Percentiles rank a stretch among this genome's conserved stretches.
Conservation (phyloP, 2,888 invertebrate genomes). For the Synanthedon vespiformis region DNA sequence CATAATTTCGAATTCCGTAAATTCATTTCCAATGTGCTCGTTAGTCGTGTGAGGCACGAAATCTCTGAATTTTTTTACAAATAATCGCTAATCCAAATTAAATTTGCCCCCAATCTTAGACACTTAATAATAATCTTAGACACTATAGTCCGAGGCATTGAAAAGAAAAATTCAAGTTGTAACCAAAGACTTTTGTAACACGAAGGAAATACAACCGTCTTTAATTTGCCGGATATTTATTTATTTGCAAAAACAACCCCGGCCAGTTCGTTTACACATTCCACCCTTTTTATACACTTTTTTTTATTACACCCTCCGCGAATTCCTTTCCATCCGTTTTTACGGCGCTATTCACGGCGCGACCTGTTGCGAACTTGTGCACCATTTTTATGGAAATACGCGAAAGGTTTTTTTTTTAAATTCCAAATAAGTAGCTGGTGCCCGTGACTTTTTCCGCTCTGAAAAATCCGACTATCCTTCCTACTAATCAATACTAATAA, state of each 20-base stretch:
- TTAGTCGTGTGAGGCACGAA: too few species aligned
- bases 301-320: constrained; percentile 1
- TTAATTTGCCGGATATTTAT: constrained; percentile 58
- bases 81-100: too few species aligned
- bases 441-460: too few species aligned
- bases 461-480: too few species aligned
- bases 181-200: background rate
- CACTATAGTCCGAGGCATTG: background rate
- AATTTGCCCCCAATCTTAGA: too few species aligned
- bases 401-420: too few species aligned
- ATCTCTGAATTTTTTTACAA: too few species aligned
- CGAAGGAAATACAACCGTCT: constrained; percentile 11
- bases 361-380: constrained; percentile 10
- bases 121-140: background rate
- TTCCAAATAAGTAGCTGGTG: too few species aligned
- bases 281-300: constrained; percentile 23
- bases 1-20: too few species aligned
- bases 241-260: constrained; percentile 45
- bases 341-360: constrained; percentile 2
- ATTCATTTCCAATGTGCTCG: too few species aligned
- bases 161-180: background rate
- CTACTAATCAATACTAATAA: too few species aligned
- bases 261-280: constrained; percentile 46
- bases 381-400: too few species aligned
- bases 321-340: constrained; percentile 4